Evolutionary conservation across 1,140 invertebrate genomes (phyloP).

Genomic region (Pseudomyrmex pallidus): DNA sequence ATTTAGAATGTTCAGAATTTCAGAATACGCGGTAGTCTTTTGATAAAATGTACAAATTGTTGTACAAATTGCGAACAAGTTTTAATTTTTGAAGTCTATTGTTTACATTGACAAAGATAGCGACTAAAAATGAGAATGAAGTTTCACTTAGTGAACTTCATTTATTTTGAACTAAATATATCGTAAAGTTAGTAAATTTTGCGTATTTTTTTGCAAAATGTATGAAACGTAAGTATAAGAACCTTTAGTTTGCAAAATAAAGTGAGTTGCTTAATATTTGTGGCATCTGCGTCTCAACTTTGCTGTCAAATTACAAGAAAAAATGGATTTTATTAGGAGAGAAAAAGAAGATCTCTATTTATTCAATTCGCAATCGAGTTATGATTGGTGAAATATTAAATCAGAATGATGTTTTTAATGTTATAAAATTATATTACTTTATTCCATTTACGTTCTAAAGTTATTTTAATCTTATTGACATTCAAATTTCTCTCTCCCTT

Average conservation of each 20-base stretch:
- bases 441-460: neutral
- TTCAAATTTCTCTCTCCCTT: constrained; percentile 12
- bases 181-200: neutral
- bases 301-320: constrained; percentile 23
- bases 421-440: constrained; percentile 20
- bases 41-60: neutral
- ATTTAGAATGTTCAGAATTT: constrained; percentile 8
- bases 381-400: constrained; percentile 35
- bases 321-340: neutral
- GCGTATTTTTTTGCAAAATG: neutral
- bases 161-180: neutral
- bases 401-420: neutral
- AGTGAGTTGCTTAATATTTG: constrained; percentile 7
- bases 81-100: too few relatives aligned
- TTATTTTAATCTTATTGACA: constrained; percentile 47
- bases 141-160: too few relatives aligned
- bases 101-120: too few relatives aligned
- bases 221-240: neutral
- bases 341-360: neutral
- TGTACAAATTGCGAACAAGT: neutral
- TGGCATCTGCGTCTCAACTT: neutral
- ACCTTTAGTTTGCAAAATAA: neutral
- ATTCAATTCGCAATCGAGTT: neutral
- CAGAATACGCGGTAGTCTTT: neutral
- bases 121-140: too few relatives aligned